Percentiles rank a stretch among this genome's conserved stretches.
Conservation (phyloP, 2,113 vertebrate genomes). For the Spilogale gracilis region DNA sequence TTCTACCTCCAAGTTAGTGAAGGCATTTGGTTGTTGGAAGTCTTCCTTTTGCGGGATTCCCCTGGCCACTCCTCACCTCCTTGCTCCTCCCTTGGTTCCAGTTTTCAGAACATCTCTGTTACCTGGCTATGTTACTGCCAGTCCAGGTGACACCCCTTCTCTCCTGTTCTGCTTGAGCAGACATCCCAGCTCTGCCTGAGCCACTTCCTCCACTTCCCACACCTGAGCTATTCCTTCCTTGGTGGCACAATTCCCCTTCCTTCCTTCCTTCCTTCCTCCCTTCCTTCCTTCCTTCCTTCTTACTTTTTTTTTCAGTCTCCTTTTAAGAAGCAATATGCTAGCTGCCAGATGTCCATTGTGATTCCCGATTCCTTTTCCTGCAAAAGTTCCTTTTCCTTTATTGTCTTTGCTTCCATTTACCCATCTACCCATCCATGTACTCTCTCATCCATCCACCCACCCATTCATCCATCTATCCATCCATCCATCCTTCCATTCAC, state of each 20-base stretch:
- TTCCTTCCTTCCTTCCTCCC: neutral
- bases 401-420: neutral
- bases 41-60: neutral
- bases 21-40: neutral
- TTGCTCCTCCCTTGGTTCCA: neutral
- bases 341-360: neutral
- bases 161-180: neutral
- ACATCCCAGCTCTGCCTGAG: neutral
- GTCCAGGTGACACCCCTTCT: neutral
- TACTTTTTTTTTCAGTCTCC: neutral
- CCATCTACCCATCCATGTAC: neutral
- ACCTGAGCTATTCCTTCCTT: neutral
- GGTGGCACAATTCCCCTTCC: neutral
- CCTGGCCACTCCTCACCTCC: neutral
- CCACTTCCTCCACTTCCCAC: neutral
- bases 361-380: constrained; percentile 28
- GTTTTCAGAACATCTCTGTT: neutral
- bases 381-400: neutral
- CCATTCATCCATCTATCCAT: neutral
- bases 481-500: neutral
- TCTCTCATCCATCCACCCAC: neutral
- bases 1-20: constrained; percentile 10
- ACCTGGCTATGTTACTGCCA: neutral
- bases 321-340: constrained; percentile 27
- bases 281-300: no score